These are phyloP conservation scores for Propithecus perrieri DNA, from an alignment of 2,797 vertebrate species.

Conservation along the genomic window DNA sequence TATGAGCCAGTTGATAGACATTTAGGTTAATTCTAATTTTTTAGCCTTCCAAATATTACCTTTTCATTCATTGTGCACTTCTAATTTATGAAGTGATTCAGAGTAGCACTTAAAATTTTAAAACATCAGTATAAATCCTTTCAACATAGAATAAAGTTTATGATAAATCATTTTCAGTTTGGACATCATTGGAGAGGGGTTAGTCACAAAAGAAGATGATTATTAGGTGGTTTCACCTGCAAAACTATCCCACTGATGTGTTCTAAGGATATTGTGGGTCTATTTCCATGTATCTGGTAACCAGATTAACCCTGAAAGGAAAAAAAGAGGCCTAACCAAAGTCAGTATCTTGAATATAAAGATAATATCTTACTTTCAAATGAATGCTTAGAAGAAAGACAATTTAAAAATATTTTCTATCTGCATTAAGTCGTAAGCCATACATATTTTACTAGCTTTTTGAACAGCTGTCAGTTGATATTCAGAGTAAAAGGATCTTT, in stretches of 20 bases:
- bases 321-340: not conserved
- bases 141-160: not conserved
- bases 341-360: not conserved
- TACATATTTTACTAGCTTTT: constrained; percentile 11
- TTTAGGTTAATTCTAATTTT: not conserved
- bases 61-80: not conserved
- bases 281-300: not conserved
- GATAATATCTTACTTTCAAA: constrained; percentile 2
- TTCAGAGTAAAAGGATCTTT: constrained; percentile 47
- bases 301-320: not conserved
- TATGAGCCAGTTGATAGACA: not conserved
- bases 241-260: not conserved
- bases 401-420: constrained; percentile 17
- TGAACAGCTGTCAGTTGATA: not conserved
- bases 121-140: not conserved
- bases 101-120: constrained; percentile 15
- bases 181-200: not conserved
- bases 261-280: not conserved
- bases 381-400: not conserved
- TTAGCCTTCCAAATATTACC: not conserved
- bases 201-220: constrained; percentile 1
- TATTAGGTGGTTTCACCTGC: not conserved
- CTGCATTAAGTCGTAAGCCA: not conserved
- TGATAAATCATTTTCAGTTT: not conserved
- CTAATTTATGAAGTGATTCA: constrained; percentile 24